Evolutionary conservation across 2,113 vertebrate genomes (phyloP).

Genomic region (Pelvicachromis taeniatus): DNA sequence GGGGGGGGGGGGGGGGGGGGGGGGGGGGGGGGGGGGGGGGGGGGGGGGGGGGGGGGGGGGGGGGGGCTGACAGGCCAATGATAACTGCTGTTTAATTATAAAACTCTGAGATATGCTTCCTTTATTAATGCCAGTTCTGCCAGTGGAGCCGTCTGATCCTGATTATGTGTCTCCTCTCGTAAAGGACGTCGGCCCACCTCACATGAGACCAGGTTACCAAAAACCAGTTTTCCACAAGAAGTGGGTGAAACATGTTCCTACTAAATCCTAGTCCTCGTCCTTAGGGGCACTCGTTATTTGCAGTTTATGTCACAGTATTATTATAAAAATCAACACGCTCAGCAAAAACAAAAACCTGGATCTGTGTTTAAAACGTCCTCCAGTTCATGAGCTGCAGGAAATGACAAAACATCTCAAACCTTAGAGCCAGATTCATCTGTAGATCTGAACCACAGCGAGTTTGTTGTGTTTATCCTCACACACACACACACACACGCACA

Average conservation of each 20-base stretch:
- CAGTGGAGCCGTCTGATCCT: not conserved
- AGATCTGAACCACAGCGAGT: fast-evolving
- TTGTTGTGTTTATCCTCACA: not conserved
- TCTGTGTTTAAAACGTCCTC: not conserved
- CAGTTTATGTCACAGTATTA: too few species aligned
- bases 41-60: conserved; percentile 22
- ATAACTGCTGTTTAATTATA: not conserved
- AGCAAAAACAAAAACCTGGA: too few species aligned
- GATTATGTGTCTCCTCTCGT: not conserved
- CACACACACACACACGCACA: not conserved
- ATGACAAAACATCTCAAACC: not conserved
- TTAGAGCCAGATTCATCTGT: not conserved
- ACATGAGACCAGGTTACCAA: not conserved
- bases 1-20: not conserved
- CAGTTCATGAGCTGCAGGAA: not conserved
- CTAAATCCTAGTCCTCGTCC: not conserved
- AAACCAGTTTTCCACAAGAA: not conserved
- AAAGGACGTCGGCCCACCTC: not conserved
- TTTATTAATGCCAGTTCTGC: not conserved
- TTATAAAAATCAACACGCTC: not conserved
- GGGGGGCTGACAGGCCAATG: not conserved
- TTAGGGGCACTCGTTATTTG: not conserved
- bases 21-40: conserved; percentile 17
- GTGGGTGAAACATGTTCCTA: not conserved
- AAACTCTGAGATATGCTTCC: not conserved